A percentile compares a stretch with the other conserved stretches of the same genome.
These are phyloP conservation scores for Leptopilina drosophilae DNA, from an alignment of 2,888 invertebrate species.

Conservation along the genomic window DNA sequence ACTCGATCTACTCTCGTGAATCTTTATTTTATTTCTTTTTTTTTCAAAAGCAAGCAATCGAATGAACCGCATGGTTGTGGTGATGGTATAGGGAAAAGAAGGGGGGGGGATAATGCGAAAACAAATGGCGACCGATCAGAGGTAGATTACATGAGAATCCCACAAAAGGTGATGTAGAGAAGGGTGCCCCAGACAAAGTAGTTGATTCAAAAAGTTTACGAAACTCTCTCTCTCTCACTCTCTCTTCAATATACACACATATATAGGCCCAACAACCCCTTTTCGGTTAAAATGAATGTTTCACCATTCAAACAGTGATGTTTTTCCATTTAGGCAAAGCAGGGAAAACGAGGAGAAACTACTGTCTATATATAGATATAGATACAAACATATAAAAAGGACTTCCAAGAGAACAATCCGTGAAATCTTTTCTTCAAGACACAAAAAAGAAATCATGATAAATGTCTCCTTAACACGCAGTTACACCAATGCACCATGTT, in stretches of 20 bases:
- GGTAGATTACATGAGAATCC: slow-evolving; percentile 54
- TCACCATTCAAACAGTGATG: slow-evolving; percentile 55
- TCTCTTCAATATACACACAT: no score
- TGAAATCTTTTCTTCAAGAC: slow-evolving; percentile 17
- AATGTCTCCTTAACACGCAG: slow-evolving; percentile 25
- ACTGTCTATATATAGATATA: background rate
- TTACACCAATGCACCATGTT: background rate
- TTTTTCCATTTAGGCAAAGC: slow-evolving; percentile 63
- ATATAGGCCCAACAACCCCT: slow-evolving; percentile 44
- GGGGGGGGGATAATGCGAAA: slow-evolving; percentile 55
- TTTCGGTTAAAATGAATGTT: slow-evolving; percentile 50
- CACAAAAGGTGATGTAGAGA: slow-evolving; percentile 31
- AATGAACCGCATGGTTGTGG: slow-evolving; percentile 23
- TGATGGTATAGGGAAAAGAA: no score
- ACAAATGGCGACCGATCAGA: slow-evolving; percentile 58
- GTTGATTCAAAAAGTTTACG: slow-evolving; percentile 65
- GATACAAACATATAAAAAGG: background rate
- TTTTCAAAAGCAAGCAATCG: slow-evolving; percentile 8
- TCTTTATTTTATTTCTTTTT: slow-evolving; percentile 19
- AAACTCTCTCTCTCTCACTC: slow-evolving; percentile 49
- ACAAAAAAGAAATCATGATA: slow-evolving; percentile 25
- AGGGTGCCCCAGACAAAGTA: slow-evolving; percentile 45
- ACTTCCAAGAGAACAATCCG: slow-evolving; percentile 31
- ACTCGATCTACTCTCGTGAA: slow-evolving; percentile 14
- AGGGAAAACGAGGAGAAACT: slow-evolving; percentile 44